A percentile compares a stretch with the other conserved stretches of the same genome.
These are phyloP conservation scores for Micropterix aruncella DNA, from an alignment of 2,888 invertebrate genomes.

Conservation along the genomic window DNA sequence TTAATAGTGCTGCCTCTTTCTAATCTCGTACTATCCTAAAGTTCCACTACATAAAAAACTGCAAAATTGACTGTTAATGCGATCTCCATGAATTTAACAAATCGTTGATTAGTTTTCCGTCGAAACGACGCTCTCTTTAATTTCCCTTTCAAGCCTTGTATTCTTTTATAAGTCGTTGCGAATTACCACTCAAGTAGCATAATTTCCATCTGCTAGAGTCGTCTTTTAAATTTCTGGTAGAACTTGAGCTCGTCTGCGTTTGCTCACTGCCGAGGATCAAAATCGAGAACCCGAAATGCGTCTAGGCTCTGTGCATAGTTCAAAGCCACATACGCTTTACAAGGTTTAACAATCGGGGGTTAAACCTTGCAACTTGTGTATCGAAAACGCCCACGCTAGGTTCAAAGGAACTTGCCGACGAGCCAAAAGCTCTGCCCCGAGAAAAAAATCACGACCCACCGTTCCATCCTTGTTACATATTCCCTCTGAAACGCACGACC, in stretches of 20 bases:
- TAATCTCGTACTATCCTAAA: too few relatives aligned
- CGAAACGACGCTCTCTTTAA: too few relatives aligned
- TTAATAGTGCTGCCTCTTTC: too few relatives aligned
- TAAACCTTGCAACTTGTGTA: constrained; percentile 92
- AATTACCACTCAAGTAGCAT: constrained; percentile 43
- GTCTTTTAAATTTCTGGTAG: constrained; percentile 55
- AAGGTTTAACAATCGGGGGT: constrained; percentile 93
- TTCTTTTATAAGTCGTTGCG: constrained; percentile 7
- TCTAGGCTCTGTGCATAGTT: constrained; percentile 82
- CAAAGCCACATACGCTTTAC: constrained; percentile 92
- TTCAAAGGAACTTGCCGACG: constrained; percentile 72
- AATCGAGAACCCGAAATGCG: constrained; percentile 72
- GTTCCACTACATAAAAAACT: too few relatives aligned
- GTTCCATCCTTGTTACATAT: constrained; percentile 59
- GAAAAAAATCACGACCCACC: constrained; percentile 65
- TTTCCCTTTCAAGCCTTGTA: neutral
- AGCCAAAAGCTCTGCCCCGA: constrained; percentile 36
- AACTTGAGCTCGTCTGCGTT: constrained; percentile 72
- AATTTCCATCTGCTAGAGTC: constrained; percentile 47
- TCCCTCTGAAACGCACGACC: too few relatives aligned
- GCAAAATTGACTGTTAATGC: too few relatives aligned
- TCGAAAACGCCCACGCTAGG: constrained; percentile 97
- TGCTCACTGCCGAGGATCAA: constrained; percentile 75
- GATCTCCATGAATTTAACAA: too few relatives aligned
- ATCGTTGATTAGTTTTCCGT: too few relatives aligned